Evolutionary conservation across 1,140 invertebrate species (phyloP).

Genomic region (Homarus americanus): DNA sequence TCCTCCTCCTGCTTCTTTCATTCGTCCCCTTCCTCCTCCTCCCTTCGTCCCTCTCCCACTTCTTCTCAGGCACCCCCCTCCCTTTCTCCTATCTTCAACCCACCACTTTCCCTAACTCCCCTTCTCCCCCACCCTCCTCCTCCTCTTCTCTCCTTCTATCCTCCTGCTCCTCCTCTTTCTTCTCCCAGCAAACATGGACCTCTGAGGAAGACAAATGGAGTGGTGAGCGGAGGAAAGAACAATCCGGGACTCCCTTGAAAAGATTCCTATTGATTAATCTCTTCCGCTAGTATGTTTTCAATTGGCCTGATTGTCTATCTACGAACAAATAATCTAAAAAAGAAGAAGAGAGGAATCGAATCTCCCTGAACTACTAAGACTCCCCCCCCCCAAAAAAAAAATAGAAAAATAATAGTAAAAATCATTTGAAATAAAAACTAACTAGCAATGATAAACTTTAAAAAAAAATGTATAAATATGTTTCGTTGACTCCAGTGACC

Average conservation of each 20-base stretch:
- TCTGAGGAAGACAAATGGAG: conserved; percentile 69
- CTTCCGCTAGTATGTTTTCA: conserved; percentile 61
- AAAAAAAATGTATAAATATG: no score
- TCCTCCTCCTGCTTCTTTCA: neutral
- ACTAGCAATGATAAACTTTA: no score
- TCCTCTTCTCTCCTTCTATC: neutral
- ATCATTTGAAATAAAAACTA: no score
- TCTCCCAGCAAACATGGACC: conserved; percentile 26
- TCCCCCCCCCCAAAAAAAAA: no score
- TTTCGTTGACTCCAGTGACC: no score
- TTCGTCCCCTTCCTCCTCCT: neutral
- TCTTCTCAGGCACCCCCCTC: no score
- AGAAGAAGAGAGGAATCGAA: no score
- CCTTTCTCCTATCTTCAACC: no score
- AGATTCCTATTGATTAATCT: conserved; percentile 69
- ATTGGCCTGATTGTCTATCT: conserved; percentile 67
- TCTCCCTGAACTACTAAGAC: no score
- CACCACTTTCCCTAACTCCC: neutral
- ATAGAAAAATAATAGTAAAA: no score
- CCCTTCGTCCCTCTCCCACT: neutral
- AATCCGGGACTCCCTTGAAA: conserved; percentile 64
- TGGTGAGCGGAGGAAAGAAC: conserved; percentile 68
- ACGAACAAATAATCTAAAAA: conserved; percentile 38
- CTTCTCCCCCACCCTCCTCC: neutral
- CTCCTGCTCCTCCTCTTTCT: conserved; percentile 16